Evolutionary conservation across 2,113 vertebrate genomes (phyloP).

Genomic region (Corvus cornix): DNA sequence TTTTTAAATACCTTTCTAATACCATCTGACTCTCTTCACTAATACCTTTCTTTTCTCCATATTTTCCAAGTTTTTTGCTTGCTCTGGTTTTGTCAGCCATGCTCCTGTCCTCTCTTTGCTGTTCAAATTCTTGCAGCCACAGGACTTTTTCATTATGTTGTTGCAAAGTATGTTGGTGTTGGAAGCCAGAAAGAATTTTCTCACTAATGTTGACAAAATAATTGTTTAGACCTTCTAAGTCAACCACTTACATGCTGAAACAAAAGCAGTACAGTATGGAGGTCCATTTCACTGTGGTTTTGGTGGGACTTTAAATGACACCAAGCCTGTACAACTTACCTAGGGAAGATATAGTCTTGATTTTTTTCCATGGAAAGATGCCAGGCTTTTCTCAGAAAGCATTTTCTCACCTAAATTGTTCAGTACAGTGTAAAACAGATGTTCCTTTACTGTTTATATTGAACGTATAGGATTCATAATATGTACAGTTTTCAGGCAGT

Average conservation of each 20-base stretch:
- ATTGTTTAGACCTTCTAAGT: background rate
- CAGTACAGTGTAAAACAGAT: background rate
- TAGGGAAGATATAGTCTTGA: background rate
- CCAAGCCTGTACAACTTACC: background rate
- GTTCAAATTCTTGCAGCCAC: background rate
- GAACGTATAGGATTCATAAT: slow-evolving; percentile 23
- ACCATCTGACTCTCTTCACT: background rate
- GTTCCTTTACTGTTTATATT: slow-evolving; percentile 9
- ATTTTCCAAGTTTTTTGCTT: background rate
- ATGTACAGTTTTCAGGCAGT: slow-evolving; percentile 16
- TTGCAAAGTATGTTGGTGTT: background rate
- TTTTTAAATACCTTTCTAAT: background rate
- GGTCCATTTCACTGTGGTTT: background rate
- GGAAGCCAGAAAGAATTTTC: background rate
- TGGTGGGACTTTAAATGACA: background rate
- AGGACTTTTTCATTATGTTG: background rate
- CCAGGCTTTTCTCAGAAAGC: background rate
- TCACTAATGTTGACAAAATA: background rate
- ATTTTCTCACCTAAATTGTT: background rate
- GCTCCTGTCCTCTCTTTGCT: background rate
- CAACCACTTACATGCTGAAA: background rate
- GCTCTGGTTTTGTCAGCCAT: background rate
- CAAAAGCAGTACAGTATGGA: background rate
- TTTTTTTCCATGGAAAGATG: background rate
- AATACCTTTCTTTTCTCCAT: background rate